A percentile compares a stretch with the other conserved stretches of the same genome.
Evolutionary conservation across 1,140 invertebrate species (phyloP).

Genomic region (Dendroctonus valens): DNA sequence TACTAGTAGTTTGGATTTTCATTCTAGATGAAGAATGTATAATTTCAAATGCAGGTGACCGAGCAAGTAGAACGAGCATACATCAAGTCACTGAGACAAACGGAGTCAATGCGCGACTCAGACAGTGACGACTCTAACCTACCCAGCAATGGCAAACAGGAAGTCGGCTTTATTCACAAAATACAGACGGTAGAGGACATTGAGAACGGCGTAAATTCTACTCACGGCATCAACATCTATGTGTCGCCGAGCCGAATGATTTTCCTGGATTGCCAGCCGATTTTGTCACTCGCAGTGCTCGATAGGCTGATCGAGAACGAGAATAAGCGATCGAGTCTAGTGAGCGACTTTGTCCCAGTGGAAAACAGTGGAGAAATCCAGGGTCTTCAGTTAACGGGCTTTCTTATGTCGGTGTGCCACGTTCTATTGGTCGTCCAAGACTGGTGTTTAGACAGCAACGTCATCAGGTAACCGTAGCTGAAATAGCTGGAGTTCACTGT

Average conservation of each 20-base stretch:
- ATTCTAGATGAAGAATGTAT: constrained; percentile 4
- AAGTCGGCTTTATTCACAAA: constrained; percentile 51
- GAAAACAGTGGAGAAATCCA: constrained; percentile 70
- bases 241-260: constrained; percentile 61
- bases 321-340: constrained; percentile 54
- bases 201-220: constrained; percentile 55
- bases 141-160: constrained; percentile 13
- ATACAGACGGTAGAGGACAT: constrained; percentile 56
- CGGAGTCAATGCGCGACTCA: constrained; percentile 20
- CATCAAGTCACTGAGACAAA: constrained; percentile 38
- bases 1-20: not conserved
- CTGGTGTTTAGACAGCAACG: constrained; percentile 77
- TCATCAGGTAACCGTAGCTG: constrained; percentile 57
- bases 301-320: constrained; percentile 56
- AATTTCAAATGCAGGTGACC: constrained; percentile 37
- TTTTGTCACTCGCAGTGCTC: constrained; percentile 63
- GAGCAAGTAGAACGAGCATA: constrained; percentile 46
- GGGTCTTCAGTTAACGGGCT: constrained; percentile 76
- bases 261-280: constrained; percentile 61
- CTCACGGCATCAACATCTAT: constrained; percentile 61
- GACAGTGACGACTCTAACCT: constrained; percentile 38
- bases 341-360: constrained; percentile 58
- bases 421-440: constrained; percentile 83
- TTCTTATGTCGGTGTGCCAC: constrained; percentile 87
- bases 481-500: not conserved